These are phyloP conservation scores for Cosmorhoe ocellata DNA, from an alignment of 2,888 invertebrate genomes.

Conservation along the genomic window DNA sequence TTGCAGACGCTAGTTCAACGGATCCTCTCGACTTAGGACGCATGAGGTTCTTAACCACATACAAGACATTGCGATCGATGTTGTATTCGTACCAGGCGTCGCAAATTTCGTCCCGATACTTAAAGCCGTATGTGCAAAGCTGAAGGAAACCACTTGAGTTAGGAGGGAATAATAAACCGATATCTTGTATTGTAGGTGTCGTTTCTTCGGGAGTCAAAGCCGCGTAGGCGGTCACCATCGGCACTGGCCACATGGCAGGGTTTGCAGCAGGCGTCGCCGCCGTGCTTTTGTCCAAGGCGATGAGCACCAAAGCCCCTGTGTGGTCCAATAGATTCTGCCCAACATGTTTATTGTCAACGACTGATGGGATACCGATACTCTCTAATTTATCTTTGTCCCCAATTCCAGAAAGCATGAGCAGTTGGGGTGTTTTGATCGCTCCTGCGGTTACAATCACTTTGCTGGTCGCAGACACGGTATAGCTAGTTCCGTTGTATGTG, in stretches of 20 bases:
- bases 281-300: background rate
- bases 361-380: conserved; percentile 33
- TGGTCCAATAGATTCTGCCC: conserved; percentile 35
- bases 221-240: conserved; percentile 25
- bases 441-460: conserved; percentile 52
- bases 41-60: conserved; percentile 21
- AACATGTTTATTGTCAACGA: conserved; percentile 26
- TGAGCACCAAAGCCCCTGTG: background rate
- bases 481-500: conserved; percentile 23
- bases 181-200: background rate
- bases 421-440: conserved; percentile 44
- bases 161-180: conserved; percentile 30
- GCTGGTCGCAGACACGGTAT: conserved; percentile 35
- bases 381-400: conserved; percentile 43
- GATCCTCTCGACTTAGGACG: conserved; percentile 37
- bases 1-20: conserved; percentile 25
- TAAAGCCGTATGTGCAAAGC: conserved; percentile 38
- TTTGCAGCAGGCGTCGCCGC: background rate
- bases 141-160: conserved; percentile 31
- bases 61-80: conserved; percentile 15
- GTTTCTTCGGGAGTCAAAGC: background rate
- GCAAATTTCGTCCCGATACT: conserved; percentile 40
- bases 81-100: conserved; percentile 33
- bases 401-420: conserved; percentile 53
- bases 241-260: conserved; percentile 32